These are phyloP conservation scores for Pipistrellus pipistrellus DNA, from an alignment of 2,797 vertebrate species.

Conservation along the genomic window DNA sequence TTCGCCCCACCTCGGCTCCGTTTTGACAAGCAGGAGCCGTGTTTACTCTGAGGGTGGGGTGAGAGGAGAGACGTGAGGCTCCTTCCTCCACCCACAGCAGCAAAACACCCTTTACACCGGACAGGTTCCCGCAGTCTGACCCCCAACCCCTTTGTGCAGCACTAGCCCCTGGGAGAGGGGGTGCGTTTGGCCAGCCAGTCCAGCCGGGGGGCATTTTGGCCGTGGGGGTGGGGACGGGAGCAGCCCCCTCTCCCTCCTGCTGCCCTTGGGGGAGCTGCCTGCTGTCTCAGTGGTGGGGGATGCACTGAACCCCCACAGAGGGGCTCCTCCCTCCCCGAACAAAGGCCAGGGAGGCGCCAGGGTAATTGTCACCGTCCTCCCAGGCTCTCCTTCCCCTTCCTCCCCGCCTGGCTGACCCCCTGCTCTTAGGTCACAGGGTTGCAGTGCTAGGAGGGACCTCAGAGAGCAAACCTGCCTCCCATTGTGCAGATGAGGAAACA, in stretches of 20 bases:
- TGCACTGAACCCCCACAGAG: background rate
- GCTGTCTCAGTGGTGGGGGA: constrained; percentile 44
- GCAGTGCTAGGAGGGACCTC: background rate
- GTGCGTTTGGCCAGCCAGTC: background rate
- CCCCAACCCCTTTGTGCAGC: background rate
- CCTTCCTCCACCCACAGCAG: constrained; percentile 74
- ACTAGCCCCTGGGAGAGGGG: background rate
- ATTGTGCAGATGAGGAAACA: background rate
- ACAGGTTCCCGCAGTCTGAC: constrained; percentile 55
- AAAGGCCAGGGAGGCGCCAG: constrained; percentile 61
- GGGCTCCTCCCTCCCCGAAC: constrained; percentile 44
- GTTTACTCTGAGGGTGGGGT: constrained; percentile 82
- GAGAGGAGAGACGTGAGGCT: constrained; percentile 49
- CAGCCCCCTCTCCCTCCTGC: background rate
- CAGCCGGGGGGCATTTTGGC: background rate
- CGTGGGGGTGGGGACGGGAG: background rate
- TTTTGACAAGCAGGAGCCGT: constrained; percentile 76
- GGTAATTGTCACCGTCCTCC: background rate
- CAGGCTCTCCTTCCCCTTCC: background rate
- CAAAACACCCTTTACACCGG: background rate
- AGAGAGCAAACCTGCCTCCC: background rate
- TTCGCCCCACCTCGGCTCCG: constrained; percentile 68
- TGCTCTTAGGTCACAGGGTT: background rate
- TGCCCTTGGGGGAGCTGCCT: background rate
- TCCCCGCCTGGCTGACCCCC: background rate